Percentiles rank a stretch among this genome's conserved stretches.
phyloP scores from a whole-genome alignment of 64 coral and sea anemone genomes.

The Platygyra sinensis region DNA sequence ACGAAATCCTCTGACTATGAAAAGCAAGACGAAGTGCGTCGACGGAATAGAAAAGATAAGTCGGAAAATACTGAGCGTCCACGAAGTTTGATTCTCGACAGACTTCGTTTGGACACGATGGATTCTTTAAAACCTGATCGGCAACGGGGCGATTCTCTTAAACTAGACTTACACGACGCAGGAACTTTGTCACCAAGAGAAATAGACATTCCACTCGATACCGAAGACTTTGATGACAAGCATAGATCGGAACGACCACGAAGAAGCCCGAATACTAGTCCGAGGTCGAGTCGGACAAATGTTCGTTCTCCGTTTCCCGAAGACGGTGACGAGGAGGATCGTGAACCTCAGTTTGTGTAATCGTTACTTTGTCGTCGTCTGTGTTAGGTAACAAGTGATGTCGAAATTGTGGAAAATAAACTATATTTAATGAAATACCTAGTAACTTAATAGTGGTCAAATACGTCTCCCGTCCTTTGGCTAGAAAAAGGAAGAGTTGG shows the following conservation, averaged over 20 bases:
- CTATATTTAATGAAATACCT: neutral
- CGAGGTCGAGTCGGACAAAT: constrained; percentile 40
- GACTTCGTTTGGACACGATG: neutral
- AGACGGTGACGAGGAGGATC: constrained; percentile 23
- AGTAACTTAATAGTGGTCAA: neutral
- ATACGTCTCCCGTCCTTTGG: neutral
- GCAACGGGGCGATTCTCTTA: neutral
- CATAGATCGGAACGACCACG: constrained; percentile 19
- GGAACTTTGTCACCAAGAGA: constrained; percentile 9
- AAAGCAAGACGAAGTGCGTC: constrained; percentile 1
- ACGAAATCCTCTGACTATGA: constrained; percentile 18
- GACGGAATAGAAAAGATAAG: constrained; percentile 2
- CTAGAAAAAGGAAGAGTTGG: too few species aligned
- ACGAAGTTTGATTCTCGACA: constrained; percentile 19
- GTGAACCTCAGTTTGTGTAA: constrained; percentile 71
- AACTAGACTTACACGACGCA: constrained; percentile 26
- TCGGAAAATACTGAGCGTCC: constrained; percentile 20
- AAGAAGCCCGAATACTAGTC: constrained; percentile 44
- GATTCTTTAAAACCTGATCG: neutral
- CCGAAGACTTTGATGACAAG: neutral
- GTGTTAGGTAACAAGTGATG: neutral
- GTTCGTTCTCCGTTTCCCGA: constrained; percentile 60
- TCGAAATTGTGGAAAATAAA: neutral
- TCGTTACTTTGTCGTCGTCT: neutral
- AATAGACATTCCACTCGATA: constrained; percentile 57